Conservation (phyloP, 2,888 invertebrate genomes). For the Melipona beecheii region DNA sequence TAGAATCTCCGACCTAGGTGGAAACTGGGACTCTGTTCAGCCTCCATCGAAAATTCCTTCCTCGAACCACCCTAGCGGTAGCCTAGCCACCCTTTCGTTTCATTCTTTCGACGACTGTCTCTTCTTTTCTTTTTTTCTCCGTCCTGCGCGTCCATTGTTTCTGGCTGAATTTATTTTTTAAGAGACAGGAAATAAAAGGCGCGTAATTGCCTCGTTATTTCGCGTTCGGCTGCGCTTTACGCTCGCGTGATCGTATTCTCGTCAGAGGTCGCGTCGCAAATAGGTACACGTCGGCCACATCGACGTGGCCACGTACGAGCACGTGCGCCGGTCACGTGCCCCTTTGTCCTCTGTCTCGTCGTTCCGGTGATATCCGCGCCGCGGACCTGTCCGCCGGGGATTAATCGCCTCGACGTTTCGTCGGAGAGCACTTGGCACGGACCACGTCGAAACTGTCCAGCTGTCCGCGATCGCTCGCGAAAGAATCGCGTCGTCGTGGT, state of each 20-base stretch:
- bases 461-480: slow-evolving; percentile 10
- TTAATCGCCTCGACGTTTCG: background rate
- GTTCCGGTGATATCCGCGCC: slow-evolving; percentile 45
- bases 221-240: slow-evolving; percentile 29
- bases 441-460: slow-evolving; percentile 6
- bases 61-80: background rate
- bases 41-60: background rate
- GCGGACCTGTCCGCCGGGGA: background rate
- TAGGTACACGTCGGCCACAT: slow-evolving; percentile 29
- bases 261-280: slow-evolving; percentile 32
- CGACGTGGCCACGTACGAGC: slow-evolving; percentile 22
- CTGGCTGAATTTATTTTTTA: background rate
- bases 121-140: background rate
- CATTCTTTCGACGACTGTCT: background rate
- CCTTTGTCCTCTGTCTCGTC: slow-evolving; percentile 15
- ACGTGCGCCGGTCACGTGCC: slow-evolving; percentile 27
- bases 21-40: background rate
- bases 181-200: background rate
- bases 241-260: slow-evolving; percentile 36
- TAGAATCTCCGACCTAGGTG: slow-evolving; percentile 18
- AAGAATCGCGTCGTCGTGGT: background rate
- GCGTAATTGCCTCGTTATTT: slow-evolving; percentile 16
- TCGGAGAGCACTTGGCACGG: background rate
- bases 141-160: background rate
- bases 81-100: background rate